phyloP scores from a whole-genome alignment of 35 echinoderm and acorn worm species.

The Hemicentrotus pulcherrimus region DNA sequence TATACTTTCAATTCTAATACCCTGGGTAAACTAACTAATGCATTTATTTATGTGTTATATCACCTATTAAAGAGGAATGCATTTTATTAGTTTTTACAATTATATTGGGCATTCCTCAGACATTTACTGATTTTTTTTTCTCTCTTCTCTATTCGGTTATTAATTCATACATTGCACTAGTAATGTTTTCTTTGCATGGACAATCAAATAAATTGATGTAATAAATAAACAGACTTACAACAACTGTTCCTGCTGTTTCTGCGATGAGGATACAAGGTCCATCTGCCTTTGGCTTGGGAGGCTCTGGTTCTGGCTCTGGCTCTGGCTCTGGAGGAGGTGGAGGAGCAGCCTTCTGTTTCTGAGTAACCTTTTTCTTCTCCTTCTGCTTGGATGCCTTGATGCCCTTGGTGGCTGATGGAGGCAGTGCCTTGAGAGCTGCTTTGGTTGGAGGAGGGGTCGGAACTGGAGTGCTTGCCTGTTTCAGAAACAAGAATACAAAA shows the following conservation, averaged over 20 bases:
- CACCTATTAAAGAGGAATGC: too few relatives aligned
- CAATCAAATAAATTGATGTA: neutral
- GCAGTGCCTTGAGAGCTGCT: constrained; percentile 54
- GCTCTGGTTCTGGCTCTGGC: neutral
- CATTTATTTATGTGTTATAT: too few relatives aligned
- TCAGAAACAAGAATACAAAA: neutral
- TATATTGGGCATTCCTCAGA: too few relatives aligned
- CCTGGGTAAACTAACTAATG: too few relatives aligned
- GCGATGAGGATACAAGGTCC: constrained; percentile 66
- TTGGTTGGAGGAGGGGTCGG: constrained; percentile 52
- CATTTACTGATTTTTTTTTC: too few relatives aligned
- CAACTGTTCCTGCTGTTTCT: constrained; percentile 74
- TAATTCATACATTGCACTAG: too few relatives aligned
- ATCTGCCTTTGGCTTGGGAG: constrained; percentile 23
- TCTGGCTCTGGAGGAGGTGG: constrained; percentile 18
- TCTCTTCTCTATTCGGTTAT: too few relatives aligned
- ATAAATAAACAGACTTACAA: constrained; percentile 55
- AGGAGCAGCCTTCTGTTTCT: constrained; percentile 38
- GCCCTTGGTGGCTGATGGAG: constrained; percentile 31
- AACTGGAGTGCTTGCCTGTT: neutral
- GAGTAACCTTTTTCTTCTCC: neutral
- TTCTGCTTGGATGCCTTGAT: constrained; percentile 32
- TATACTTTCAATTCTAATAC: too few relatives aligned
- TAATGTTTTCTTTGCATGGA: neutral
- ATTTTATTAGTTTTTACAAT: too few relatives aligned